Base-by-base conservation (phyloP, 2,113 vertebrate genomes). In the Solea senegalensis region DNA sequence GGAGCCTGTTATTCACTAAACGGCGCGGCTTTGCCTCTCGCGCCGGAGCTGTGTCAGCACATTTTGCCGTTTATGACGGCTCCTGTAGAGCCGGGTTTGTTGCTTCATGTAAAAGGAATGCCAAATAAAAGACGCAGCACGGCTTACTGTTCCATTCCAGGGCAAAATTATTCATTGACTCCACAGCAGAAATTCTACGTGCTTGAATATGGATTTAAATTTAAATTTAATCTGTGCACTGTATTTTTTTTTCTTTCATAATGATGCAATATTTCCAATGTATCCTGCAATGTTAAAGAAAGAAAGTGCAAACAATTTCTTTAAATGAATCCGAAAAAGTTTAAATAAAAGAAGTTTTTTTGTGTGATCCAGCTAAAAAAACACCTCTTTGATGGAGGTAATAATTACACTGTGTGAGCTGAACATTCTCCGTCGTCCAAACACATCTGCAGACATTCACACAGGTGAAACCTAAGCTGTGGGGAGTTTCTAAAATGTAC, bases 81-180 rank as follows among this genome's bases (percentile, higher is more conserved):
- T 81, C 85, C 52, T 86, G 87, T 76, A 81, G 82, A 12, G 58
- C 74, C 90, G 89, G 43, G 85, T 74, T 78, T 26, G 2, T 40
- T 80, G 65, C 68, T 78, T 72, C 76, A 86, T 66, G 76, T 69
- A 44, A 75, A 80, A 88, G 81, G 75, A 88, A 90, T 83, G 83
- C 68, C 65, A 75, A 91, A 89, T 86, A 88, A 87, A 87, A 1
- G 14, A 83, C 21, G 57, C 40, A 44, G 51, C 72, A 58, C n/a
- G 64, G 52, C 16, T 73, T 13, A 5, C 49, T 49, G 41, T 6
- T 65, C 53, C 76, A 83, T 83, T 59, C 39, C 59, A 70, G 9
- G 12, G 40, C 7, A 39, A 65, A 66, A 72, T 78, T 54, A 72
- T 67, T 56, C 39, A 46, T 21, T 27, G 3, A 46, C 60, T 67